Evolutionary conservation across 1,140 invertebrate species (phyloP).

Genomic region (Drosophila sulfurigaster): DNA sequence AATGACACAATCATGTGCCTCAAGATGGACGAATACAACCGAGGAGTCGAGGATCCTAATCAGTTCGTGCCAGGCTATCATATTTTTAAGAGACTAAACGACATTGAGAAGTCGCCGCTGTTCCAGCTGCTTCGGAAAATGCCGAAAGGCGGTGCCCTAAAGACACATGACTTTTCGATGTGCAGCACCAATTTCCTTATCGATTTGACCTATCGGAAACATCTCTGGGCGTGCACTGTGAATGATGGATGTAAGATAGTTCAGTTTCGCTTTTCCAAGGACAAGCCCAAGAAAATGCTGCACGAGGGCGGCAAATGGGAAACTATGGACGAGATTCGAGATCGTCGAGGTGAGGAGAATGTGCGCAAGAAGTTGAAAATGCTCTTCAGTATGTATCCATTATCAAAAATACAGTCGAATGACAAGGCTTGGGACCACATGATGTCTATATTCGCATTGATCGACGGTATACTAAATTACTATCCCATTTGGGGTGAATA

Average conservation of each 20-base stretch:
- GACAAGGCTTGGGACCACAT: slow-evolving; percentile 90
- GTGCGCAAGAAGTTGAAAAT: slow-evolving; percentile 23
- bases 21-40: slow-evolving; percentile 52
- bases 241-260: slow-evolving; percentile 36
- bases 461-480: slow-evolving; percentile 88
- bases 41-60: slow-evolving; percentile 54
- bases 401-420: slow-evolving; percentile 86
- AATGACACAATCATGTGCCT: slow-evolving; percentile 65
- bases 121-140: slow-evolving; percentile 89
- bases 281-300: slow-evolving; percentile 58
- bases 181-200: slow-evolving; percentile 87
- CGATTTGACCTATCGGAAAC: slow-evolving; percentile 45
- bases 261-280: slow-evolving; percentile 84
- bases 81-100: slow-evolving; percentile 87
- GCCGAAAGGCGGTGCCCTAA: slow-evolving; percentile 90
- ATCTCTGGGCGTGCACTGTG: slow-evolving; percentile 60
- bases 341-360: slow-evolving; percentile 39
- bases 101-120: slow-evolving; percentile 88
- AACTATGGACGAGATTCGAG: slow-evolving; percentile 86
- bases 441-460: slow-evolving; percentile 87
- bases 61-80: slow-evolving; percentile 84
- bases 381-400: slow-evolving; percentile 55
- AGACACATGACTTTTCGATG: slow-evolving; percentile 89
- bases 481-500: slow-evolving; percentile 90
- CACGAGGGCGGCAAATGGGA: slow-evolving; percentile 86